Base-by-base conservation (phyloP, 1,140 invertebrate species). In the Tribolium castaneum region DNA sequence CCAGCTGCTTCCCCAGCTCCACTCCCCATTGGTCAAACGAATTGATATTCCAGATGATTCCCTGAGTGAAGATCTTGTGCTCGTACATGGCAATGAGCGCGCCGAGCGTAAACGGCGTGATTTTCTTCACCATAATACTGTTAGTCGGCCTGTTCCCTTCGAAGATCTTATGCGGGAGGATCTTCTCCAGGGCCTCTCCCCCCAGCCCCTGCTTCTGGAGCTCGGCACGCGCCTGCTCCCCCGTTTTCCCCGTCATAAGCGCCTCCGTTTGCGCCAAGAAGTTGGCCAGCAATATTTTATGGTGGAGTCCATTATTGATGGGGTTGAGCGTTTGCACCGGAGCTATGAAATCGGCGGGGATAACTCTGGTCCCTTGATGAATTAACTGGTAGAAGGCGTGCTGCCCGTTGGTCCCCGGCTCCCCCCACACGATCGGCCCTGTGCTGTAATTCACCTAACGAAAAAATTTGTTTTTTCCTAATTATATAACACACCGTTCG, bases 1-100 rank as follows among this genome's bases (percentile, higher is more conserved):
- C 99, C 81, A 99, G 88, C 86, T 99, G 96, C 88, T 99, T 99
- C 16, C 98, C 99, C 54, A 99, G 90, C 88, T 99, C 99, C 76
- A 99, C 98, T 54, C 98, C 99, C 98, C 98, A 99, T 87, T 99
- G 99, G 90, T 99, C 99, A 88, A 95, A 99, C 0, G 98, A 99
- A 87, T 99, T 99, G 83, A 99, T 99, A 87, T 99, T 95, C 99
- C 99, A 99, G 83, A 99, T 97, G 10, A 98, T 92, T 75, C 98
- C 98, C 89, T 99, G 98, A 1, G 94, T 93, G 89, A 99, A 99
- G 82, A 99, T 99, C 88, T 99, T 99, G 86, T 99, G 97, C 87
- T 99, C 98, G 87, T 99, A 99, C 86, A 97, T 88, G 97, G 96
- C 98, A 87, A 99, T 99, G n/a, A 99, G 89, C 52, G 94, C 93